Evolutionary conservation across 1,140 invertebrate genomes (phyloP), one percentile per base, ranked within the genome.

Genomic region (Glomeris maerens): DNA sequence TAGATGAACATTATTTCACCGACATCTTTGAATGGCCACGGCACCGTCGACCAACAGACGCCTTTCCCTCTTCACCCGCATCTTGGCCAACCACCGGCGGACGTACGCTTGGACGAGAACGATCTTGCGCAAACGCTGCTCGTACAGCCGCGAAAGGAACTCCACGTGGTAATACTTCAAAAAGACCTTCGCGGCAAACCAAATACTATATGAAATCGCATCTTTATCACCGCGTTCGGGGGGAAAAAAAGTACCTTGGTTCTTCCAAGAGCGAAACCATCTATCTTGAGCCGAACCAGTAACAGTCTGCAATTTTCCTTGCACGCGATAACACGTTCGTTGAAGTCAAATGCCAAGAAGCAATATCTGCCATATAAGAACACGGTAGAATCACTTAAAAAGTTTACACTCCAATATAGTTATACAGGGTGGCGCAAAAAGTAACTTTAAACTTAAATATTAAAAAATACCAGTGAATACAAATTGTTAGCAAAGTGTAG

Each of bases 131-230:
- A 77, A 73, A 62, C 80, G 73, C 52, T 81, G 76, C 62, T 87
- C 83, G 62, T 84, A 86, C 57, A 81, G 69, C 60, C 82, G 79
- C 0, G 83, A 77, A 1, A 90, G 66, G 53, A 82, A 79, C 66
- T 89, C 84, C 1, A 86, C 76, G 59, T 88, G 84, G 59, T 87
- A 88, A 62, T 88, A 88, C 59, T 87, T 87, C 0, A 90, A 69
- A 62, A 90, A 90, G 2, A 89, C 72, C 82, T 76, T 52, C 2
- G 60, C 64, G 49, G 13, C n/a, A n/a, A n/a, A n/a, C n/a, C n/a
- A n/a, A 44, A 44, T 44, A 20, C 14, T n/a, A 31, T n/a, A 17
- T 42, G 21, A 42, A 5, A n/a, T n/a, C n/a, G 14, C 13, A 47
- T 49, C n/a, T 45, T n/a, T 26, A 4, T 20, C 26, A 23, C 2